Percentiles rank a stretch among this genome's conserved stretches.
Evolutionary conservation across 92 coral and sea anemone genomes (phyloP).

Genomic region (Umimayanthus chanpuru): DNA sequence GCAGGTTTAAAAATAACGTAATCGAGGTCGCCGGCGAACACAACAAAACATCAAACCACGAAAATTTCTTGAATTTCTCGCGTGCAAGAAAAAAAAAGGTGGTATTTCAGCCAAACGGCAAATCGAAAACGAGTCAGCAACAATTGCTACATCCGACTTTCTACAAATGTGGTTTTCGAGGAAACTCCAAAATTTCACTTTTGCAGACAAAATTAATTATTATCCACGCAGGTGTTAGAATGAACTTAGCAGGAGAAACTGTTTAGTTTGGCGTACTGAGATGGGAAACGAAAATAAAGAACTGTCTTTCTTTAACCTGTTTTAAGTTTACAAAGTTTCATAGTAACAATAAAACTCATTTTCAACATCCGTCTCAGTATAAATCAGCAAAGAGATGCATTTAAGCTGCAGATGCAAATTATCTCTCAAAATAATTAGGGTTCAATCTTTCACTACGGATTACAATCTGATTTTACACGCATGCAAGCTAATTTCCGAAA

Average conservation of each 20-base stretch:
- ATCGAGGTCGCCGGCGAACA: background rate
- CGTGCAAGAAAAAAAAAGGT: background rate
- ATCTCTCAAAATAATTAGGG: conserved; percentile 11
- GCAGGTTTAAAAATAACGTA: background rate
- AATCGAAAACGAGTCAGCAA: background rate
- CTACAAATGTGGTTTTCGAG: background rate
- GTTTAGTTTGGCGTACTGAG: conserved; percentile 38
- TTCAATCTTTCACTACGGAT: background rate
- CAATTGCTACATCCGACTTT: background rate
- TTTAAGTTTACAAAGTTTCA: conserved; percentile 4
- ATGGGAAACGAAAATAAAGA: conserved; percentile 25
- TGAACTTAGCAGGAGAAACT: conserved; percentile 2
- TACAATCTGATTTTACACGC: background rate
- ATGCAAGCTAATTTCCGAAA: conserved; percentile 17
- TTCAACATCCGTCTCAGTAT: background rate
- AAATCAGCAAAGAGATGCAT: background rate
- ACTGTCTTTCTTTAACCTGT: conserved; percentile 4
- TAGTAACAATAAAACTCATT: background rate
- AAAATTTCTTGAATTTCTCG: background rate
- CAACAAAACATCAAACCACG: background rate
- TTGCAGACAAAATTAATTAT: conserved; percentile 41
- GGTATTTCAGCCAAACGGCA: background rate
- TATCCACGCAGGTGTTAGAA: conserved; percentile 25
- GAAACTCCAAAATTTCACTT: conserved; percentile 31
- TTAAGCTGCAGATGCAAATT: background rate